Conservation (phyloP, 2,888 invertebrate species). For the Phasia obesa region DNA sequence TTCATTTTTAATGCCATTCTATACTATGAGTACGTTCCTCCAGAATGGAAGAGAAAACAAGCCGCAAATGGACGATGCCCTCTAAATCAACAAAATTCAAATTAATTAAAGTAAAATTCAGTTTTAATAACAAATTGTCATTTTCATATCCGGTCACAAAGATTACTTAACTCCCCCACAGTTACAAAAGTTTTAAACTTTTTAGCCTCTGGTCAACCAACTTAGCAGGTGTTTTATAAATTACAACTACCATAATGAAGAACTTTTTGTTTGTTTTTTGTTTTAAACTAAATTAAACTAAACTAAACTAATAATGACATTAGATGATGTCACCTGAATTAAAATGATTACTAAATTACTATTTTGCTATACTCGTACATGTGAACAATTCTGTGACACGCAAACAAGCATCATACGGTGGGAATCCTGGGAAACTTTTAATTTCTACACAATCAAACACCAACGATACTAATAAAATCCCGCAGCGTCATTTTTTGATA, state of each 20-base stretch:
- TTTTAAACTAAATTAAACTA: slow-evolving; percentile 21
- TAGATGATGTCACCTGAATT: slow-evolving; percentile 65
- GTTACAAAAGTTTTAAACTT: slow-evolving; percentile 76
- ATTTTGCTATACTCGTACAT: slow-evolving; percentile 20
- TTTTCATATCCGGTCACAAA: slow-evolving; percentile 49
- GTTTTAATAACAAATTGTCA: slow-evolving; percentile 1
- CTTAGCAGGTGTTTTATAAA: slow-evolving; percentile 76
- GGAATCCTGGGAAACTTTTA: slow-evolving; percentile 69
- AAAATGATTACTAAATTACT: slow-evolving; percentile 57
- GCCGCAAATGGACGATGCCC: neutral
- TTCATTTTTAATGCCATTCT: too few relatives aligned
- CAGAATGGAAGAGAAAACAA: too few relatives aligned
- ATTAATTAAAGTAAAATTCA: neutral
- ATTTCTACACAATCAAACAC: slow-evolving; percentile 13
- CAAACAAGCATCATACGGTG: slow-evolving; percentile 65
- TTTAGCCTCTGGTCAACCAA: slow-evolving; percentile 78
- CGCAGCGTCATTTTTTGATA: slow-evolving; percentile 68
- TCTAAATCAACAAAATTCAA: too few relatives aligned
- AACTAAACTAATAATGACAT: slow-evolving; percentile 56
- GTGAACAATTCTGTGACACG: slow-evolving; percentile 52
- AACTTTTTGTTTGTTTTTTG: slow-evolving; percentile 13
- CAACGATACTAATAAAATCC: slow-evolving; percentile 63
- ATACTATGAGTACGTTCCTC: too few relatives aligned
- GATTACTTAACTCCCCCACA: neutral
- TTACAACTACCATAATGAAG: slow-evolving; percentile 32